A percentile compares a stretch with the other conserved stretches of the same genome.
These are phyloP conservation scores for Dendrolimus houi DNA, from an alignment of 2,888 invertebrate genomes.

Conservation along the genomic window DNA sequence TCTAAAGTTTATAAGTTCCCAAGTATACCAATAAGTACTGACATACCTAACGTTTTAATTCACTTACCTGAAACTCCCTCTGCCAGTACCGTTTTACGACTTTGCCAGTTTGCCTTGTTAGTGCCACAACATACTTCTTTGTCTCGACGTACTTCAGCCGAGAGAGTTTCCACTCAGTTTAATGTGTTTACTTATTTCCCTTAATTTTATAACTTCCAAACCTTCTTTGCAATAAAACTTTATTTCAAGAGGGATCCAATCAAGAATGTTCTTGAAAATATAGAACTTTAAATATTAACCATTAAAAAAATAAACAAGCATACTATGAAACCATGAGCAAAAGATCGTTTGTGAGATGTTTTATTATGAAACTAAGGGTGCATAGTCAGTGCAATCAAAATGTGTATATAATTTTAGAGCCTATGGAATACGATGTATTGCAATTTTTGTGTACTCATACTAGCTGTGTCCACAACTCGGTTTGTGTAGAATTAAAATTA, in stretches of 20 bases:
- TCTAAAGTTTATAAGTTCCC: not conserved
- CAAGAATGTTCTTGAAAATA: too few species aligned
- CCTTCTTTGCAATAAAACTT: constrained; percentile 20
- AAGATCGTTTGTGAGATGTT: too few species aligned
- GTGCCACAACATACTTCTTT: constrained; percentile 20
- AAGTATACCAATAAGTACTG: constrained; percentile 6
- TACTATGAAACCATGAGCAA: too few species aligned
- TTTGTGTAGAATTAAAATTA: too few species aligned
- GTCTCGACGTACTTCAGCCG: constrained; percentile 18
- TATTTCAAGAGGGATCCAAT: constrained; percentile 4
- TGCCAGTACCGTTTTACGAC: constrained; percentile 27
- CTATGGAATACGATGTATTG: too few species aligned
- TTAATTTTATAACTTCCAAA: constrained; percentile 22
- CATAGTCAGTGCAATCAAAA: too few species aligned
- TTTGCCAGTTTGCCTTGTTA: constrained; percentile 25
- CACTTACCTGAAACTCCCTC: constrained; percentile 30
- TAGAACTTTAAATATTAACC: too few species aligned
- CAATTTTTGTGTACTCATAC: too few species aligned
- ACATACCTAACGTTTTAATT: constrained; percentile 26
- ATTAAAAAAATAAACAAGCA: too few species aligned
- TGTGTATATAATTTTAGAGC: too few species aligned
- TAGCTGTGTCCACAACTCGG: too few species aligned
- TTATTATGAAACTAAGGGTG: too few species aligned
- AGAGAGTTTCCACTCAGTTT: constrained; percentile 20
- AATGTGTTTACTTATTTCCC: constrained; percentile 28